Evolutionary conservation across 2,113 vertebrate species (phyloP).

Genomic region (Theristicus caerulescens): DNA sequence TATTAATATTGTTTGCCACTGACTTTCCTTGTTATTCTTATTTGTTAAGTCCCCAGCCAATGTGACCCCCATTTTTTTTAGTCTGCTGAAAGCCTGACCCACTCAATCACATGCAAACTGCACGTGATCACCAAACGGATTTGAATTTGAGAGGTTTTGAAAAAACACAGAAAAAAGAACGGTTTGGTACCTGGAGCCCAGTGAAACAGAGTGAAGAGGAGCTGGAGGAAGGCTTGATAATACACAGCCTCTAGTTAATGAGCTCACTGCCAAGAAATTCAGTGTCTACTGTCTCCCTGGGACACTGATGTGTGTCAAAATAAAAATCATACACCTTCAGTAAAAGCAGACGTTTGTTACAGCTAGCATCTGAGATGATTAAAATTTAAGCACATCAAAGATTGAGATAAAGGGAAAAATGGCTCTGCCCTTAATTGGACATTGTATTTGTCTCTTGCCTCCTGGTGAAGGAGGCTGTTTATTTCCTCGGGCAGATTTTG

Average conservation of each 20-base stretch:
- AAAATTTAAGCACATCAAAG: constrained; percentile 4
- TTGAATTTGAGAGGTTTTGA: background rate
- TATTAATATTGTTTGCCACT: constrained; percentile 61
- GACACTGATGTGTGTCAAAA: constrained; percentile 14
- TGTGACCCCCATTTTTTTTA: background rate
- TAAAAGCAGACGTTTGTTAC: background rate
- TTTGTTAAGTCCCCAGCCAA: constrained; percentile 9
- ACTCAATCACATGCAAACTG: background rate
- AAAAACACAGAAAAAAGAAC: background rate
- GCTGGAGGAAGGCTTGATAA: background rate
- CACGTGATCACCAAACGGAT: background rate
- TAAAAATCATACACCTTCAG: background rate
- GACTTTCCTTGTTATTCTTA: constrained; percentile 21
- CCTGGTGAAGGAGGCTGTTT: background rate
- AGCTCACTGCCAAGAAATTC: background rate
- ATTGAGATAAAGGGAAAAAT: background rate
- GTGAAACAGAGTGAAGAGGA: background rate
- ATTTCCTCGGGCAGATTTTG: background rate
- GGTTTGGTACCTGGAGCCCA: background rate
- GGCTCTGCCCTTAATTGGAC: background rate
- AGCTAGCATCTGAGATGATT: background rate
- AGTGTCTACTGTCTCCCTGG: background rate
- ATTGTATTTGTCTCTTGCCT: background rate
- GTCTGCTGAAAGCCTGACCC: background rate
- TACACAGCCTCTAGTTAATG: constrained; percentile 7